Evolutionary conservation across 2,888 invertebrate species (phyloP).

Genomic region (Drosophila paracracens): DNA sequence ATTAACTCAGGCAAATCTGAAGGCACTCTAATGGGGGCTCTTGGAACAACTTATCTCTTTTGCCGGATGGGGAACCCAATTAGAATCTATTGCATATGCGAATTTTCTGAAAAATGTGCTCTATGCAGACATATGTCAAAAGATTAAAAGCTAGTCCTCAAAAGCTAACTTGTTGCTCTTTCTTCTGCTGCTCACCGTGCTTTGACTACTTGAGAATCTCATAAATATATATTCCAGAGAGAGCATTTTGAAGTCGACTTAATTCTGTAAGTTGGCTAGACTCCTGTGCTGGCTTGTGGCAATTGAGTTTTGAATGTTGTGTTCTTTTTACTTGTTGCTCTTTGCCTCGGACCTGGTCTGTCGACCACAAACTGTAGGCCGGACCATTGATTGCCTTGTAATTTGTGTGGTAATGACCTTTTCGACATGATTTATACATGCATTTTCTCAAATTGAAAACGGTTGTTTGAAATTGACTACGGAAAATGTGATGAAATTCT

Average conservation of each 20-base stretch:
- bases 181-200: neutral
- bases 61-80: neutral
- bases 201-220: neutral
- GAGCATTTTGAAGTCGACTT: constrained; percentile 19
- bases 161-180: neutral
- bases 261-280: neutral
- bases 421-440: constrained; percentile 41
- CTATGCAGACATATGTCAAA: neutral
- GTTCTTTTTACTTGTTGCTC: constrained; percentile 51
- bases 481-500: constrained; percentile 3
- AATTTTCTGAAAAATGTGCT: neutral
- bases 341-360: constrained; percentile 12
- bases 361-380: constrained; percentile 51
- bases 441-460: constrained; percentile 36
- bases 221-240: neutral
- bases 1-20: neutral
- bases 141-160: neutral
- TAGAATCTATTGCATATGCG: neutral
- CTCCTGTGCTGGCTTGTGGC: neutral
- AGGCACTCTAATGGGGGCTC: neutral
- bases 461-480: neutral
- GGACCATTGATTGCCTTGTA: constrained; percentile 34
- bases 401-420: constrained; percentile 46
- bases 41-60: neutral
- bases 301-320: constrained; percentile 1